Conservation (phyloP, 2,113 vertebrate genomes). For the Formicarius rufipectus region DNA sequence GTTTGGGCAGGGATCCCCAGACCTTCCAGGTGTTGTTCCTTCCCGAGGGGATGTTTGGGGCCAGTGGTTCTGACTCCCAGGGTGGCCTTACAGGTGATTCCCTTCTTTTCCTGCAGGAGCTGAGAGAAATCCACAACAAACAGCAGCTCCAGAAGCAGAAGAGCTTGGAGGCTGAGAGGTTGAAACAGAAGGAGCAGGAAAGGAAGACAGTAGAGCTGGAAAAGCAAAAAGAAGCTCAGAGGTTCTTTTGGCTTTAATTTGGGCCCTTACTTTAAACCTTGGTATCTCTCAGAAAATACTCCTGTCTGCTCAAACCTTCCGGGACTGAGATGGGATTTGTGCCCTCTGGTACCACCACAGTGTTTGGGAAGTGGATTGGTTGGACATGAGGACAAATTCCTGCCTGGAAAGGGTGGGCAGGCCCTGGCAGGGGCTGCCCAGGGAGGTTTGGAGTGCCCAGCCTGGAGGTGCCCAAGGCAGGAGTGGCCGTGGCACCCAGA, state of each 20-base stretch:
- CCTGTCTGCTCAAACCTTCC: not conserved
- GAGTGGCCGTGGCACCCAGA: not conserved
- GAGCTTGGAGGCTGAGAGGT: conserved; percentile 74
- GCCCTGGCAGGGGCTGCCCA: not conserved
- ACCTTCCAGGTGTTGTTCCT: not conserved
- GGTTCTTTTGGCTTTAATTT: conserved; percentile 63
- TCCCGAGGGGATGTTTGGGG: not conserved
- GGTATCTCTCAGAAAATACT: not conserved
- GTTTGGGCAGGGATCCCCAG: not conserved
- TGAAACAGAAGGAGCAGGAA: conserved; percentile 81
- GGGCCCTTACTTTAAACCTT: not conserved
- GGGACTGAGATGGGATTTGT: not conserved
- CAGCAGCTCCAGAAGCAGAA: conserved; percentile 93
- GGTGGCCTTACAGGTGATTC: not conserved
- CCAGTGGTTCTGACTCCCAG: not conserved
- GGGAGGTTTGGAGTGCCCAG: not conserved
- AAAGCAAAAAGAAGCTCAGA: conserved; percentile 79
- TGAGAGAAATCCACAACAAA: conserved; percentile 92
- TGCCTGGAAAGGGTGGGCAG: not conserved
- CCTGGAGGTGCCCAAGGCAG: not conserved
- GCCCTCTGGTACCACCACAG: not conserved
- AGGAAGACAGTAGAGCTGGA: conserved; percentile 74
- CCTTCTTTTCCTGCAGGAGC: conserved; percentile 80
- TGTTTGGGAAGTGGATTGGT: not conserved
- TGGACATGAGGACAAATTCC: accelerated